Percentiles rank a stretch among this genome's conserved stretches.
phyloP scores from a whole-genome alignment of 2,888 invertebrate genomes.

The Sarcophaga subvicina region DNA sequence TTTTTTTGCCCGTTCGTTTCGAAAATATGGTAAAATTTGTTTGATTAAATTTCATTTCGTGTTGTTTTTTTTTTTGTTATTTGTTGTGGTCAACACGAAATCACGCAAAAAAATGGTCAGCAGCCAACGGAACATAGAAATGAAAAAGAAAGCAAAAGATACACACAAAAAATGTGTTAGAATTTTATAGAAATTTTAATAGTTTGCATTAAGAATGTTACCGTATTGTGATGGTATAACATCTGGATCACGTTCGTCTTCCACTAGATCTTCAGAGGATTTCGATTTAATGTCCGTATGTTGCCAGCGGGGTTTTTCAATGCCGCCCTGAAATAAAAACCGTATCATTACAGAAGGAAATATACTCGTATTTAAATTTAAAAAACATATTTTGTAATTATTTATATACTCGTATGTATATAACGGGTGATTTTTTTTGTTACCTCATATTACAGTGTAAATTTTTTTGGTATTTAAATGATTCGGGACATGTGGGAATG shows the following conservation, averaged over 20 bases:
- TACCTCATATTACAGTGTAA: too few relatives aligned
- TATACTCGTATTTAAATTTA: too few relatives aligned
- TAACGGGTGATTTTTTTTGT: too few relatives aligned
- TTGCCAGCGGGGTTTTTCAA: constrained; percentile 82
- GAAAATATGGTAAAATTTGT: constrained; percentile 46
- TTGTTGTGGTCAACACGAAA: constrained; percentile 28
- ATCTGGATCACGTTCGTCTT: constrained; percentile 85
- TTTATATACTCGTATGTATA: too few relatives aligned
- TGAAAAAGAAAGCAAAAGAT: background rate
- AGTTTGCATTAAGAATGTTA: constrained; percentile 74
- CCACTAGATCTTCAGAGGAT: constrained; percentile 80
- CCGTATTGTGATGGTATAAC: constrained; percentile 90
- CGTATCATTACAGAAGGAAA: background rate
- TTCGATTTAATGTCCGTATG: constrained; percentile 82
- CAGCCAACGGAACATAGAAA: background rate
- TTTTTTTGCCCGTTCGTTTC: constrained; percentile 27
- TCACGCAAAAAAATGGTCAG: background rate
- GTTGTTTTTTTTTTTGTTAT: constrained; percentile 4
- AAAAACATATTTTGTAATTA: too few relatives aligned
- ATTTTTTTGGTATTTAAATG: too few relatives aligned
- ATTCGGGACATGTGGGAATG: too few relatives aligned
- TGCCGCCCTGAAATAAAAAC: constrained; percentile 73
- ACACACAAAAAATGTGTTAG: constrained; percentile 34
- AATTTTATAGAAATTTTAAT: too few relatives aligned
- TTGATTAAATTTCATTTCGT: constrained; percentile 58